Evolutionary conservation across 2,113 vertebrate species (phyloP), one percentile per base, ranked within the genome.

Genomic region (Trochalopteron elliotii): DNA sequence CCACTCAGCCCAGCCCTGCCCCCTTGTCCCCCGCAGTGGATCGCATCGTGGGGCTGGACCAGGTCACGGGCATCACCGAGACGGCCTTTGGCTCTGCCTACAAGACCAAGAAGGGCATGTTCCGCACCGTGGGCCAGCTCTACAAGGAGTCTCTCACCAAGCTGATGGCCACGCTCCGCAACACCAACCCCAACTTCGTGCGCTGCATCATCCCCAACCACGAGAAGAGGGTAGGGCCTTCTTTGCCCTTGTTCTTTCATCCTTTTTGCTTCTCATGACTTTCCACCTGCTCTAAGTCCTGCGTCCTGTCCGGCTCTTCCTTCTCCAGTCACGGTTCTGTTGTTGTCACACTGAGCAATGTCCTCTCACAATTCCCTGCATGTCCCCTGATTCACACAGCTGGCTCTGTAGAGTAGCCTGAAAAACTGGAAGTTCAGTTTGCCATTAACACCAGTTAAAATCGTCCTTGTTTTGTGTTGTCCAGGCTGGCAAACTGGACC

Each of bases 141-240:
- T 99, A 99, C 98, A 99, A 99, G 94, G 99, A 99, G 84, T 99
- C 99, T 0, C 99, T 99, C 52, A 99, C 99, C 96, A 99, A 99
- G 88, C 98, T 99, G 76, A 99, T 99, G 99, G 99, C 99, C 23
- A 99, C 99, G 0, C 98, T 99, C 16, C 98, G 99, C 42, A 99
- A 99, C 98, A 99, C 99, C 83, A 99, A 99, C 97, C 99, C 99
- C 37, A 99, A 99, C 97, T 99, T 99, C 35, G 99, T 99, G 23
- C 99, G 99, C 95, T 99, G 99, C 97, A 99, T 99, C 98, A 99
- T 99, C 96, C 99, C 99, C 30, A 99, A 99, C 91, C 99, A 99
- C 3, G 99, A 99, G 92, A 99, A 99, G 97, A 98, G 99, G 96
- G 99, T 99, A 97, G 27, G 98, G 20, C 7, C n/a, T 1, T 3